Conservation (phyloP, 2,113 vertebrate species). For the Alectura lathami region DNA sequence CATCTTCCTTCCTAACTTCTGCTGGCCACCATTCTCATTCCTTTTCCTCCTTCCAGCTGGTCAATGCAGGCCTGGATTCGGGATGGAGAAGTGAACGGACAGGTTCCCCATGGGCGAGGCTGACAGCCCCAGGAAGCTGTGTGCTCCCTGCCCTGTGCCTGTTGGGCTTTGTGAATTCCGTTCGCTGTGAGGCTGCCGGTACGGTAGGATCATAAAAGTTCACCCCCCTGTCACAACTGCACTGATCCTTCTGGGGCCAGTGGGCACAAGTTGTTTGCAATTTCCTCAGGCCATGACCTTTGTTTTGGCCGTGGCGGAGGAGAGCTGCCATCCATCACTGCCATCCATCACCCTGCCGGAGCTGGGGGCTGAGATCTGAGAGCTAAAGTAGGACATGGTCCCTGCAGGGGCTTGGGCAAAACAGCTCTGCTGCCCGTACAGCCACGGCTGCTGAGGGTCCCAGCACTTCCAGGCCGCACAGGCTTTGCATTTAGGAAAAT, state of each 20-base stretch:
- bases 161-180: neutral
- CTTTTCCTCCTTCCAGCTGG: neutral
- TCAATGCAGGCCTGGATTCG: fast-evolving
- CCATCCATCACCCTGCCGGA: slow-evolving; percentile 5
- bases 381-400: too few species aligned
- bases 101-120: neutral
- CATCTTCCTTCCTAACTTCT: neutral
- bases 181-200: neutral
- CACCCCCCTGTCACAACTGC: neutral
- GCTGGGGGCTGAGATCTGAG: neutral
- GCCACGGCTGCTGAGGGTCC: fast-evolving
- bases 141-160: neutral
- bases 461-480: neutral
- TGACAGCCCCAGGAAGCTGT: neutral
- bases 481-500: neutral
- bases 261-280: slow-evolving; percentile 49
- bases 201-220: slow-evolving; percentile 24
- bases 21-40: neutral
- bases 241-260: neutral
- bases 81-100: too few species aligned
- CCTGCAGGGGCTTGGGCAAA: neutral
- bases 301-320: slow-evolving; percentile 45
- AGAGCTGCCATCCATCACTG: slow-evolving; percentile 22
- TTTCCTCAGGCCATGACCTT: slow-evolving; percentile 62
- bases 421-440: neutral